These are phyloP conservation scores for Limnephilus auricula DNA, from an alignment of 2,888 invertebrate species.

Conservation along the genomic window DNA sequence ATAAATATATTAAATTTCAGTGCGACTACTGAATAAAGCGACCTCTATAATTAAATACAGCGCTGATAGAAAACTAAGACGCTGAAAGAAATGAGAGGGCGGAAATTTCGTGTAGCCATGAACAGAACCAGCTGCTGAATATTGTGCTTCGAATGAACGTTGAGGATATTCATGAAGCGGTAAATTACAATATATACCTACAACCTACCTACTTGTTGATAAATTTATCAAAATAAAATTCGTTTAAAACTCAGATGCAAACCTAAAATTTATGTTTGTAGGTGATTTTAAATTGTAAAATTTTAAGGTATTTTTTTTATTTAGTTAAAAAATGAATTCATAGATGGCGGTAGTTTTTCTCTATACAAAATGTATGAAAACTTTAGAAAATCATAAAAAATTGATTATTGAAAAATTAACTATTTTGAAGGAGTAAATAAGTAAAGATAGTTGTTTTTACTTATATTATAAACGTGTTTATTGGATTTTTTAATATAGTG, in stretches of 20 bases:
- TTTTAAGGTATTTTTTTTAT: neutral
- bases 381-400: conserved; percentile 27
- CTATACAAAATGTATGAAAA: conserved; percentile 35
- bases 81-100: neutral
- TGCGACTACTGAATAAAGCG: neutral
- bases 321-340: neutral
- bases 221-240: neutral
- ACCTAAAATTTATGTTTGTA: too few species aligned
- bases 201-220: neutral
- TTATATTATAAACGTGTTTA: too few species aligned
- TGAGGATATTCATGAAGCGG: neutral
- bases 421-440: neutral
- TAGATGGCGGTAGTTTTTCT: conserved; percentile 7
- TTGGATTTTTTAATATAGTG: neutral
- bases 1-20: too few species aligned
- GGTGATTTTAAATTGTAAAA: neutral
- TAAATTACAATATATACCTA: neutral
- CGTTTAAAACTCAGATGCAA: too few species aligned
- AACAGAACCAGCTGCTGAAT: neutral
- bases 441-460: too few species aligned
- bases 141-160: neutral
- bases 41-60: neutral
- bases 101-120: neutral
- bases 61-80: neutral
- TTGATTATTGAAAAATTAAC: neutral